phyloP scores from a whole-genome alignment of 2,888 invertebrate species.

The Mesorhabditis spiculigera region DNA sequence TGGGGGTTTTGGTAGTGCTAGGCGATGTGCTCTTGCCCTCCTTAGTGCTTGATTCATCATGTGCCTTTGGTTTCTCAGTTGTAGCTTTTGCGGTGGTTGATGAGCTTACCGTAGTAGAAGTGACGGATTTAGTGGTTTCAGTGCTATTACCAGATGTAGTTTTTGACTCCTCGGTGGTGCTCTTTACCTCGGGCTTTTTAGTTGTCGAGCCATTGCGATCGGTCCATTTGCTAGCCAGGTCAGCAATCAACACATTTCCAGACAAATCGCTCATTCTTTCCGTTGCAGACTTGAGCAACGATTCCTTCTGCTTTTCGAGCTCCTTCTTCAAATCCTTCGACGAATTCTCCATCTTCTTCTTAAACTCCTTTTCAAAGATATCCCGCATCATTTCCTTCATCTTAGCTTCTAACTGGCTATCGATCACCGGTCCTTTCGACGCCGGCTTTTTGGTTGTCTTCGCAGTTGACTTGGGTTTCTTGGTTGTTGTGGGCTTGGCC shows the following conservation, averaged over 20 bases:
- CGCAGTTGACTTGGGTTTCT: not conserved
- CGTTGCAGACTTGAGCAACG: not conserved
- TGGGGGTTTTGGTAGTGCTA: not conserved
- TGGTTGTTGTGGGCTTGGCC: not conserved
- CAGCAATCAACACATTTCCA: not conserved
- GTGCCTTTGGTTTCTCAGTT: not conserved
- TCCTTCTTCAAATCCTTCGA: not conserved
- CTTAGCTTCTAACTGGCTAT: not conserved
- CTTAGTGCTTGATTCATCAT: not conserved
- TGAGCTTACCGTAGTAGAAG: not conserved
- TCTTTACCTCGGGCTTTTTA: not conserved
- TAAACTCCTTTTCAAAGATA: slow-evolving; percentile 3
- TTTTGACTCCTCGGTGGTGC: not conserved
- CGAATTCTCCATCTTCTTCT: slow-evolving; percentile 1
- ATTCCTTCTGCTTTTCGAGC: not conserved
- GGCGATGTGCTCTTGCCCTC: not conserved
- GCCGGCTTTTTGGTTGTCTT: no score
- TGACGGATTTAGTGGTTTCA: not conserved
- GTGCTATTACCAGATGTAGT: not conserved
- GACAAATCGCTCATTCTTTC: not conserved
- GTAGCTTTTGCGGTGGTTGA: not conserved
- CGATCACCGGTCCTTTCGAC: not conserved
- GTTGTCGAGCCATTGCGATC: not conserved
- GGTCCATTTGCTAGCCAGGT: slow-evolving; percentile 1
- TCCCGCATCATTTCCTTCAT: not conserved